Percentiles rank a stretch among this genome's conserved stretches.
These are phyloP conservation scores for Brenthis ino DNA, from an alignment of 2,888 invertebrate genomes.

Conservation along the genomic window DNA sequence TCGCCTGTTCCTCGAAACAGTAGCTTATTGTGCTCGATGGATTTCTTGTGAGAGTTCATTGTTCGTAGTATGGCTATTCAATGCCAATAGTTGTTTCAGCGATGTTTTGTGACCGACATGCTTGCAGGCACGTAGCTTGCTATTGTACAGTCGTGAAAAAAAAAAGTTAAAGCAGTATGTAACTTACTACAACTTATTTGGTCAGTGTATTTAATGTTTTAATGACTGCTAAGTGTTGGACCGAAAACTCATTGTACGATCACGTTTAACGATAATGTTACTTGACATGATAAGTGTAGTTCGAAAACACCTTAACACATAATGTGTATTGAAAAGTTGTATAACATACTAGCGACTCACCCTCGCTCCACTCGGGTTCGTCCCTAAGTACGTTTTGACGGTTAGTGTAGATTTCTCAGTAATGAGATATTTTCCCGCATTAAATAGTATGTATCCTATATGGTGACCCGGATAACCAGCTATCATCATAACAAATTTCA, in stretches of 20 bases:
- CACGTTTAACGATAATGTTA: constrained; percentile 23
- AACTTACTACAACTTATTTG: constrained; percentile 26
- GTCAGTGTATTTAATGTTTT: constrained; percentile 14
- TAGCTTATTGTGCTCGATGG: constrained; percentile 59
- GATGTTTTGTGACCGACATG: constrained; percentile 54
- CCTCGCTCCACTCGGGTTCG: no score
- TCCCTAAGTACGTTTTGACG: no score
- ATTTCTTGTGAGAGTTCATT: constrained; percentile 39
- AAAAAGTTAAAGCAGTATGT: constrained; percentile 29
- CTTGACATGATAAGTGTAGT: constrained; percentile 1
- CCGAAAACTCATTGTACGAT: constrained; percentile 27
- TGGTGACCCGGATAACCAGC: no score
- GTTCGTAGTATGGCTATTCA: constrained; percentile 37
- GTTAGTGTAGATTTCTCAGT: no score
- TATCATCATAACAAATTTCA: no score
- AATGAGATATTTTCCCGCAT: no score
- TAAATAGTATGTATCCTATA: no score
- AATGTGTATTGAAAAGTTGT: neutral
- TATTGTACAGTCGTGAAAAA: constrained; percentile 35
- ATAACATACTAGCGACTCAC: no score
- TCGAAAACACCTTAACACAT: neutral
- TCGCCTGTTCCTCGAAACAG: constrained; percentile 66
- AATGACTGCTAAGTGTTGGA: constrained; percentile 8
- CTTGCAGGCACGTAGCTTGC: constrained; percentile 56
- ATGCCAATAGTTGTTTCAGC: constrained; percentile 44